Evolutionary conservation across 1,140 invertebrate genomes (phyloP), one percentile per base, ranked within the genome.

Genomic region (Ganaspis sp.): DNA sequence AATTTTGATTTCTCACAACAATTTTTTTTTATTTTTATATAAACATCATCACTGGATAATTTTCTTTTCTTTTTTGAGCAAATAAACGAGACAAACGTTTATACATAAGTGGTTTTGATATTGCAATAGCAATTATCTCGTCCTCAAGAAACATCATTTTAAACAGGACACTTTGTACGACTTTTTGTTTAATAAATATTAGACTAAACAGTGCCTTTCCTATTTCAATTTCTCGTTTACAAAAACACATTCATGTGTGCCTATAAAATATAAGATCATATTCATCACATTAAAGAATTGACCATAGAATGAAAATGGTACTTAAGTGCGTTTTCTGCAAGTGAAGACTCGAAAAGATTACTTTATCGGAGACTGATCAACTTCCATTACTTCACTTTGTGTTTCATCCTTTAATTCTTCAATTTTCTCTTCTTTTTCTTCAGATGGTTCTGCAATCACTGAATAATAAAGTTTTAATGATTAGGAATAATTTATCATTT

Each of bases 361-460:
- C 40, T 82, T 81, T 34, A 70, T 70, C 23, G 80, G 71, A 75
- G 83, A 83, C 74, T 87, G 84, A 11, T 87, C 87, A 3, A 88
- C 53, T 37, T 87, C 82, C 83, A 87, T 88, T 76, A 80, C 26
- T 69, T 86, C 79, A 53, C 40, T 72, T 15, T 72, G 17, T 9
- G 49, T 29, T 19, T 81, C 73, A 9, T 76, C 37, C 5, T 73
- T 40, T 64, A 72, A 70, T 64, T 42, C 72, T 54, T 79, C 54
- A 17, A 8, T 75, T 38, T 58, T 49, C 64, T 74, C 53, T 19
- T 69, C 71, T 17, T 80, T n/a, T 12, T 64, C 2, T 0, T 6
- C 15, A 11, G 9, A n/a, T 6, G 58, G 26, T 5, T 29, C 23
- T 29, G 0, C 23, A 8, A 26, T 26, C 29, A 6, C 6, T 64